phyloP scores from a whole-genome alignment of 2,888 invertebrate genomes.

The Synanthedon myopaeformis region DNA sequence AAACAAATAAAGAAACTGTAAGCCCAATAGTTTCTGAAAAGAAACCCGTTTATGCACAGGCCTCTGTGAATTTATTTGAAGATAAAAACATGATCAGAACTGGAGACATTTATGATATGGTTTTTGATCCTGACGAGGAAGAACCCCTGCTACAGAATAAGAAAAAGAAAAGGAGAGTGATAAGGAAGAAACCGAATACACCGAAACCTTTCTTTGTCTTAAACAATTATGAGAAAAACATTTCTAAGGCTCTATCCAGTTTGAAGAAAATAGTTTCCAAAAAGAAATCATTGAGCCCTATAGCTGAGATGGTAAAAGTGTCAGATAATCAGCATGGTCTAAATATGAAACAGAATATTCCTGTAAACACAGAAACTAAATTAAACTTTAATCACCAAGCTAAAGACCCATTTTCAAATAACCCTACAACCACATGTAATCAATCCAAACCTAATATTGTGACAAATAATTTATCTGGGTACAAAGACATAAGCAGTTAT shows the following conservation, averaged over 20 bases:
- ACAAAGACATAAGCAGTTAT: neutral
- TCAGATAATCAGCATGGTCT: neutral
- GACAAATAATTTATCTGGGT: neutral
- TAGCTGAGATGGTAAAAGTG: neutral
- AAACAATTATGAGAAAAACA: slow-evolving; percentile 46
- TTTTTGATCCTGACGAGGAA: slow-evolving; percentile 58
- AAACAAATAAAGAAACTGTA: neutral
- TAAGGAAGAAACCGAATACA: slow-evolving; percentile 29
- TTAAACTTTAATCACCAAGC: no score
- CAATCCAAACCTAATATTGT: neutral
- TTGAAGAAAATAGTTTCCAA: slow-evolving; percentile 31
- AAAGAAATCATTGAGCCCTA: slow-evolving; percentile 1
- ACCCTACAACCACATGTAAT: neutral
- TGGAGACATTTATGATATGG: slow-evolving; percentile 58
- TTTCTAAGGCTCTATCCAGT: slow-evolving; percentile 39
- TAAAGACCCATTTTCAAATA: no score
- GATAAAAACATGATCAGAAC: slow-evolving; percentile 23
- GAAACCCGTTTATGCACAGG: slow-evolving; percentile 19
- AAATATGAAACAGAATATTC: no score
- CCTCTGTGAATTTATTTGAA: slow-evolving; percentile 37
- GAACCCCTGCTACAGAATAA: slow-evolving; percentile 53
- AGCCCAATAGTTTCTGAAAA: slow-evolving; percentile 4
- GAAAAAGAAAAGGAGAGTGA: slow-evolving; percentile 36
- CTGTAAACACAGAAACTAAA: no score
- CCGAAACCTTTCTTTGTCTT: slow-evolving; percentile 31